Base-by-base conservation (phyloP, 2,888 invertebrate genomes). In the Lasiommata megera region DNA sequence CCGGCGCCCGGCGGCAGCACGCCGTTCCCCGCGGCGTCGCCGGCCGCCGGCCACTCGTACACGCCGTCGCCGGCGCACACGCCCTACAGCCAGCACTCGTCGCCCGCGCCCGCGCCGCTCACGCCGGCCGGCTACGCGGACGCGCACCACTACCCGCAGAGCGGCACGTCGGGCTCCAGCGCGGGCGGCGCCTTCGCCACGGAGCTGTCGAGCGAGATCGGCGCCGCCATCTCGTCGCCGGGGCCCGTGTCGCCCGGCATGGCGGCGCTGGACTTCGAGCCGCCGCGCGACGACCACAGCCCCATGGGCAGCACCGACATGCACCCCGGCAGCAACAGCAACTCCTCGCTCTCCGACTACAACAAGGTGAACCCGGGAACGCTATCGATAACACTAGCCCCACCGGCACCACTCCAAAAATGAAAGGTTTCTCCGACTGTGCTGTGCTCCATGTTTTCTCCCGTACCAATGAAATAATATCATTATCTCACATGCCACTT, bases 131-230 rank as follows among this genome's bases (percentile, higher is more conserved):
- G n/a, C n/a, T n/a, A n/a, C 23, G 70, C 76, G 23, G 80, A 82
- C 18, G 69, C 67, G 55, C 74, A 71, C 52, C 74, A 72, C 64
- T 70, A 69, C 64, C n/a, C n/a, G n/a, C n/a, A n/a, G n/a, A n/a
- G n/a, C n/a, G n/a, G n/a, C n/a, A n/a, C n/a, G n/a, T n/a, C n/a
- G n/a, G n/a, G n/a, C n/a, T n/a, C n/a, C n/a, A n/a, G n/a, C n/a
- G 53, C 65, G 58, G 67, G 67, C 58, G 67, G 67, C 58, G 72
- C 67, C 41, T 84, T 87, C 74, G 95, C 95, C 79, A 95, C 94
- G 40, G 95, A 95, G 77, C 87, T 95, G 66, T 94, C 95, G 59
- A 93, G 94, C 56, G 95, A 95, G 77, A 95, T 96, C 74, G 95
- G 95, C 73, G 95, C 95, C 8, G 95, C 95, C 53, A 95, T 96